Base-by-base conservation (phyloP, 2,888 invertebrate species). In the Ceramica pisi region DNA sequence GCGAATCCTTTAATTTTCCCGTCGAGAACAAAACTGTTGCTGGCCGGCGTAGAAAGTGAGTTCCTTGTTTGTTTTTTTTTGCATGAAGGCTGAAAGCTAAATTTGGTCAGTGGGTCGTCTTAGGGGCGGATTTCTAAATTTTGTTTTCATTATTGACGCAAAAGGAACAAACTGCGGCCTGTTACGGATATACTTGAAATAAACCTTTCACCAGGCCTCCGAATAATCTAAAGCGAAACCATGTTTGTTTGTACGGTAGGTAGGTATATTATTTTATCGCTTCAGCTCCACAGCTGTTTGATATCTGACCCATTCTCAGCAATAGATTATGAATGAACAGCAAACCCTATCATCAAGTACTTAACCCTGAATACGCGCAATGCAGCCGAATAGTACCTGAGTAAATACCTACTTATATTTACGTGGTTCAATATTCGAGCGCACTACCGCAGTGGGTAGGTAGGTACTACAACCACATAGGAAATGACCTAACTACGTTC, bases 1-100 rank as follows among this genome's bases (percentile, higher is more conserved):
- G 95, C 84, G 95, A 95, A 87, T 94, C 95, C 92, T 96, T 93
- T 92, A 93, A 93, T 84, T 92, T 95, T 82, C 89, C 92, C 63
- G 82, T 88, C 77, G 94, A 93, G 74, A 92, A 88, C 78, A 91
- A 87, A 77, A 85, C 88, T 23, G 86, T 83, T 68, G 84, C 90
- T 83, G 86, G 90, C 82, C 91, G 92, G 75, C 92, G 93, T 75
- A 91, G 90, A 93, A 95, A 94, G 95, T 95, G 81, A 95, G 95
- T 95, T 82, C 74, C 82, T 57, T 67, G 35, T 70, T 80, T 85
- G 8, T 38, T 41, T 50, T 12, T 64, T 35, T 48, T 38, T 35
- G 12, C n/a, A 69, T 12, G 21, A n/a, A n/a, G 14, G 10, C 21
- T 6, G 1, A 1, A 5, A 44, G n/a, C n/a, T n/a, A n/a, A n/a